Evolutionary conservation across 2,113 vertebrate species (phyloP).

Genomic region (Notechis scutatus): DNA sequence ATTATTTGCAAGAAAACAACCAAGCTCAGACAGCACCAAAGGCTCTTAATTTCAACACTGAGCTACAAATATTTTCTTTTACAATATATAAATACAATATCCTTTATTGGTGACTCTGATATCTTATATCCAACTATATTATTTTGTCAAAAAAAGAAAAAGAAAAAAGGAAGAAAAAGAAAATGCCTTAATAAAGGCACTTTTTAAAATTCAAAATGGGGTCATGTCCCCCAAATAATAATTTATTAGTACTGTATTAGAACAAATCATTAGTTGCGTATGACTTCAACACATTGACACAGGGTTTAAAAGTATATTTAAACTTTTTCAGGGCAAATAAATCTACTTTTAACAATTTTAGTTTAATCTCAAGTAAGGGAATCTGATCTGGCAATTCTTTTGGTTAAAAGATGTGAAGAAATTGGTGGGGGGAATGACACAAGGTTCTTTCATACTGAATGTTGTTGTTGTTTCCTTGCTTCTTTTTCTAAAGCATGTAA

Average conservation of each 20-base stretch:
- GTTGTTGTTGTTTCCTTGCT: background rate
- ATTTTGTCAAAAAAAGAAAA: background rate
- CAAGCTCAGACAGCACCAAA: background rate
- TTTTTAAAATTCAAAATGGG: background rate
- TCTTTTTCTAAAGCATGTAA: background rate
- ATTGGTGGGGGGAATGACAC: background rate
- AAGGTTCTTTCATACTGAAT: background rate
- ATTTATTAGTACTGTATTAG: background rate
- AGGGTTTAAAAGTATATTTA: background rate
- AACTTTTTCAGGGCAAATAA: background rate
- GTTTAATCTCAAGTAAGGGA: background rate
- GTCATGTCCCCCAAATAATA: background rate
- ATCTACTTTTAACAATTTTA: background rate
- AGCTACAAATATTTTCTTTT: background rate
- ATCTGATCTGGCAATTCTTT: background rate
- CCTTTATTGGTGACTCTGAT: background rate
- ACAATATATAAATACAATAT: background rate
- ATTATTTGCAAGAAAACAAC: background rate
- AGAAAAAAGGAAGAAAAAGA: background rate
- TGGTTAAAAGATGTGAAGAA: background rate
- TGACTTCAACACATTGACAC: background rate
- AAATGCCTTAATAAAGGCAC: background rate
- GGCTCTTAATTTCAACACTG: background rate
- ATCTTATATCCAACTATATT: background rate
- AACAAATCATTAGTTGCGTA: background rate